Conservation (phyloP, 2,113 vertebrate genomes). For the Gnathochromis pfefferi region DNA sequence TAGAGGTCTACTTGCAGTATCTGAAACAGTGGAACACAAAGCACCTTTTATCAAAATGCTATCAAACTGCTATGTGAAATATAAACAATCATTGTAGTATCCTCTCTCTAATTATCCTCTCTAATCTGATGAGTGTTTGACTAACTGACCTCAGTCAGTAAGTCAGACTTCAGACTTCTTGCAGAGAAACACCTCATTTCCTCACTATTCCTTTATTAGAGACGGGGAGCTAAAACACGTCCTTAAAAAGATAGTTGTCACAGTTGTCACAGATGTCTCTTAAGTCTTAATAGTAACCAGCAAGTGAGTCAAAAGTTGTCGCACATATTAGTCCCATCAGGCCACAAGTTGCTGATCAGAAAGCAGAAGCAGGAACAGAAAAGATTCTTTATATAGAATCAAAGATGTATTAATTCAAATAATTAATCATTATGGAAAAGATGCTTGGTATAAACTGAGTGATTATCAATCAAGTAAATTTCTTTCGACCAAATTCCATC, state of each 20-base stretch:
- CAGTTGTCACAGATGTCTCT: background rate
- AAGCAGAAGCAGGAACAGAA: background rate
- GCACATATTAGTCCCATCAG: background rate
- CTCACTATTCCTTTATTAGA: background rate
- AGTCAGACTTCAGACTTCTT: background rate
- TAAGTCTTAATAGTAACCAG: background rate
- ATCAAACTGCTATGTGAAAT: background rate
- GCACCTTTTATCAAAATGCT: background rate
- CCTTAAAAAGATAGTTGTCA: background rate
- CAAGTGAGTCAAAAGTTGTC: background rate
- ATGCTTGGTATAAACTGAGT: background rate
- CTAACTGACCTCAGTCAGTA: background rate
- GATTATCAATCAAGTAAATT: background rate
- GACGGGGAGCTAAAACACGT: background rate
- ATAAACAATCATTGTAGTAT: background rate
- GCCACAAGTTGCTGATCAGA: background rate
- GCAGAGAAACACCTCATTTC: background rate
- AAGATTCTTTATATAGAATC: background rate
- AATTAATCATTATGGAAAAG: background rate
- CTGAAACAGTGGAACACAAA: background rate
- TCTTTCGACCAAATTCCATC: background rate
- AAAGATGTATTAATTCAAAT: background rate
- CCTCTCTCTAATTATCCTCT: background rate
- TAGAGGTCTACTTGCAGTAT: background rate
- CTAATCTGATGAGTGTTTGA: background rate